Evolutionary conservation across 2,113 vertebrate species (phyloP), one percentile per base, ranked within the genome.

Genomic region (Oostethus manadensis): DNA sequence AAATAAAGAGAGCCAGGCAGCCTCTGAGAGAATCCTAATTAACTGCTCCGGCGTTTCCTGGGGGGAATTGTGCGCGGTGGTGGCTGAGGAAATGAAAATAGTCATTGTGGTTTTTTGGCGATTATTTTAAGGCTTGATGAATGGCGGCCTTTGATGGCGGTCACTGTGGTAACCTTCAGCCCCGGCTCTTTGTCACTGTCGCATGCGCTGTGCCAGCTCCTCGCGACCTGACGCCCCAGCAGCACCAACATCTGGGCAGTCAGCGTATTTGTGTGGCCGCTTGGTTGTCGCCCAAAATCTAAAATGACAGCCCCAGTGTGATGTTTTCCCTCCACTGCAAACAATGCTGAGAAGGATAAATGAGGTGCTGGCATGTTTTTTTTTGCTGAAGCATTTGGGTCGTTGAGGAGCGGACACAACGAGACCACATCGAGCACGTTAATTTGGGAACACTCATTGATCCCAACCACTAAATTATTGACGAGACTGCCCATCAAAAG

Each of bases 141-240:
- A 54, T 35, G 50, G 50, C 23, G 50, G 51, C 51, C 51, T 54
- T 54, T 54, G 51, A 18, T 13, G 51, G 17, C 29, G n/a, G 29
- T 54, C 26, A 53, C 51, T 9, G 51, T 18, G 16, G 51, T 13
- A 35, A 54, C 51, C 51, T 54, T 54, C 29, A 54, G 51, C 18
- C 29, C 5, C 16, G 33, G 51, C 51, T 53, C 51, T 54, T 54
- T 54, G 51, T 54, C 51, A 54, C 51, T 54, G 51, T 54, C 51
- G 35, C 9, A 10, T 54, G 13, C 33, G 51, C 26, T 13, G 51
- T 35, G 51, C 51, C 51, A 53, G 33, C 26, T 10, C 17, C 16
- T 26, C 23, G 23, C 23, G 23, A 26, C 23, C 23, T 26, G 23
- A 33, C 18, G 29, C 11, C 26, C n/a, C 51, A 38, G 29, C 51